phyloP scores from a whole-genome alignment of 2,797 vertebrate species.

The Monodelphis domestica region DNA sequence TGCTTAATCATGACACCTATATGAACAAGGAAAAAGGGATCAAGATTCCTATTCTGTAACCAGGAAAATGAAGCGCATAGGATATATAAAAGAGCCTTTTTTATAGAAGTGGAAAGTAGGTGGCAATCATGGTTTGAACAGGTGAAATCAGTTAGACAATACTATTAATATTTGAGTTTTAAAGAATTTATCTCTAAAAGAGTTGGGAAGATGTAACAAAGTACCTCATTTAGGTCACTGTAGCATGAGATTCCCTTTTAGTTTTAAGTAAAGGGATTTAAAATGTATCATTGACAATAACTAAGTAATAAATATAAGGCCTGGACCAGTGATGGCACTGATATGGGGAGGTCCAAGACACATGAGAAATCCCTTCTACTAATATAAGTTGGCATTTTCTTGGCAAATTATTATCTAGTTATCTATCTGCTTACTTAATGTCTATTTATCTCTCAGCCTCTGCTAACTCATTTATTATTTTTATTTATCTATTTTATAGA shows the following conservation, averaged over 20 bases:
- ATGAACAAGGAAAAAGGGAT: constrained; percentile 4
- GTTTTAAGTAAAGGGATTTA: background rate
- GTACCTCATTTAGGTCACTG: background rate
- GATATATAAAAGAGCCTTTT: background rate
- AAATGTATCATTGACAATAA: background rate
- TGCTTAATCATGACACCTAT: background rate
- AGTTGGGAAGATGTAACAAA: background rate
- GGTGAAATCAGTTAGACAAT: background rate
- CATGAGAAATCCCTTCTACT: background rate
- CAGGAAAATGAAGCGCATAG: background rate
- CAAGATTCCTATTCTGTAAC: background rate
- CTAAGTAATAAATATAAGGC: background rate
- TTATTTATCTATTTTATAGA: no score
- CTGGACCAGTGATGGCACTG: background rate
- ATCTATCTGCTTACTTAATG: no score
- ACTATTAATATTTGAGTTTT: background rate
- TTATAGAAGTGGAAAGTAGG: background rate
- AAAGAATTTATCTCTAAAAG: background rate
- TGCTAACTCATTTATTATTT: no score
- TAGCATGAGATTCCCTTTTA: background rate
- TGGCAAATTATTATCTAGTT: background rate
- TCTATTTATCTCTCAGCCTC: no score
- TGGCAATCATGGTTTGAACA: background rate
- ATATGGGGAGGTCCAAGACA: background rate
- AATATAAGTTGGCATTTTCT: background rate